Evolutionary conservation across 2,113 vertebrate species (phyloP), one percentile per base, ranked within the genome.

Genomic region (Heterocephalus glaber): DNA sequence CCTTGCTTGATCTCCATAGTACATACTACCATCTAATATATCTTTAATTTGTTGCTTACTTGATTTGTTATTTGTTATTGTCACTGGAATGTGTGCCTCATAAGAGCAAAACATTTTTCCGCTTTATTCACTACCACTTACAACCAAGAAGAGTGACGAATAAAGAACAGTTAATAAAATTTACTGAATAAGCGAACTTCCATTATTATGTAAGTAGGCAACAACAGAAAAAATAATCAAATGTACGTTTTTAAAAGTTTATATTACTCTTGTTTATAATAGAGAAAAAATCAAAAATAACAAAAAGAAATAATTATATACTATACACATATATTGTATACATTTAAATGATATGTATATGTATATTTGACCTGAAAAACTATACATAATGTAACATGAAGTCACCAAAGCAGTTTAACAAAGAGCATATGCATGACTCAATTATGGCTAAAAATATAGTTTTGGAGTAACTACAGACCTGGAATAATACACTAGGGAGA

Each of bases 221-320:
- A 86, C 17, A 81, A 80, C 8, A 63, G 33, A 87, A 96, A 87
- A 87, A 33, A 10, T 63, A n/a, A 84, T 68, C 44, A 93, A 86
- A 84, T 30, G 61, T 63, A 28, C 10, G 5, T 30, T 74, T 90
- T 72, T 54, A 89, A 49, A 26, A 47, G 74, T 2, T 80, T 77
- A 92, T 65, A 44, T 79, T 89, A 33, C 47, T 35, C 2, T 44
- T 86, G 44, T 49, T 74, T 86, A n/a, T 30, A 92, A 82, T 72
- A 90, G 30, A 74, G 24, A 94, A 88, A 65, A 12, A 65, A 60
- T 38, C 2, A 93, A 58, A 92, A 92, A 74, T 60, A 68, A 81
- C 1, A 60, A 86, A 72, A 87, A 24, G 13, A 60, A 3, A 7
- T 85, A 6, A 49, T 63, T 85, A 83, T 26, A 44, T 58, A 88